Evolutionary conservation across 2,888 invertebrate genomes (phyloP).

Genomic region (Hyles lineata): DNA sequence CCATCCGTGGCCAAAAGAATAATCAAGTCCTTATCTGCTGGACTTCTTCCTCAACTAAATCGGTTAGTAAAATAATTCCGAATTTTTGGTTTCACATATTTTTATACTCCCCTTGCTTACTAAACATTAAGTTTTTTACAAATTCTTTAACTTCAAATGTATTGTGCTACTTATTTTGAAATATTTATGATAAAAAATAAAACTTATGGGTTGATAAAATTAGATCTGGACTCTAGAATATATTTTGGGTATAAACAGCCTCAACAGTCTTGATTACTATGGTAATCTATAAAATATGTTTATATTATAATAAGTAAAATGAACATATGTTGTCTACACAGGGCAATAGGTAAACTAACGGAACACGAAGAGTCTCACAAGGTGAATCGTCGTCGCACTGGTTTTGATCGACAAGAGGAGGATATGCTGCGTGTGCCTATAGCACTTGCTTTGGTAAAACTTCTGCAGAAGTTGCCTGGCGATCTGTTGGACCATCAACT

Average conservation of each 20-base stretch:
- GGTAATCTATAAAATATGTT: no score
- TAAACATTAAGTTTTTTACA: no score
- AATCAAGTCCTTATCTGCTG: conserved; percentile 87
- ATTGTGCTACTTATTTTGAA: no score
- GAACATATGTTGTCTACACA: conserved; percentile 42
- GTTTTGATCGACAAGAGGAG: conserved; percentile 92
- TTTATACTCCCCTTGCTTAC: no score
- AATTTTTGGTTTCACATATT: neutral
- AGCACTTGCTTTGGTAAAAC: conserved; percentile 95
- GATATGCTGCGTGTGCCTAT: conserved; percentile 96
- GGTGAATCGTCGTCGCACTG: conserved; percentile 88
- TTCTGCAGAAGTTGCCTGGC: conserved; percentile 94
- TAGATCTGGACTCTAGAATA: no score
- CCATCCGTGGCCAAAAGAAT: conserved; percentile 91
- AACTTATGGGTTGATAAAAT: no score
- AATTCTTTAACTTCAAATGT: no score
- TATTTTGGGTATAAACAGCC: no score
- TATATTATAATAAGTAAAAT: neutral
- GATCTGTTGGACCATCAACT: conserved; percentile 90
- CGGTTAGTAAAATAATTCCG: conserved; percentile 65
- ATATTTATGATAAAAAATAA: no score
- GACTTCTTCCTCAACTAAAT: conserved; percentile 92
- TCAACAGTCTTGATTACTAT: neutral
- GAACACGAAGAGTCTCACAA: conserved; percentile 91
- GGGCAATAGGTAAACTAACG: conserved; percentile 84